Conservation (phyloP, 1,140 invertebrate species). For the Cydia fagiglandana region DNA sequence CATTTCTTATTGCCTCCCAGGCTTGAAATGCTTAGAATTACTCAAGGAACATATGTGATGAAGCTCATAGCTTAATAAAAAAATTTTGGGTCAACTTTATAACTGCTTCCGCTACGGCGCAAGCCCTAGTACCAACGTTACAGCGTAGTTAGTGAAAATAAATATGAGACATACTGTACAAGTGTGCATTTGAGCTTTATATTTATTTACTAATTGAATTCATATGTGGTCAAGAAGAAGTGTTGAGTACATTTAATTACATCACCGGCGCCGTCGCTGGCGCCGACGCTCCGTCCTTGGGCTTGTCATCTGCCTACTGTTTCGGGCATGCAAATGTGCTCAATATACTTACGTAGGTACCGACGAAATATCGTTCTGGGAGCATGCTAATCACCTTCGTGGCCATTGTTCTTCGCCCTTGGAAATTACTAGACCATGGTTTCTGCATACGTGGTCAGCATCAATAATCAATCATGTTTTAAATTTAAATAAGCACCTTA, state of each 20-base stretch:
- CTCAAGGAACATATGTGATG: too few species aligned
- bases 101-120: too few species aligned
- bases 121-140: neutral
- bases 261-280: slow-evolving; percentile 52
- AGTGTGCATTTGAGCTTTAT: too few species aligned
- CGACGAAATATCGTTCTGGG: slow-evolving; percentile 42
- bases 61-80: too few species aligned
- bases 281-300: slow-evolving; percentile 45
- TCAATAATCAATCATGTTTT: slow-evolving; percentile 43
- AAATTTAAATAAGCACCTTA: slow-evolving; percentile 2
- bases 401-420: slow-evolving; percentile 72
- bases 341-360: slow-evolving; percentile 54
- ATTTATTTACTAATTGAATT: neutral
- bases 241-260: slow-evolving; percentile 54
- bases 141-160: too few species aligned
- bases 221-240: neutral
- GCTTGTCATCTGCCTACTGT: slow-evolving; percentile 42
- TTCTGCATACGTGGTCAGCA: slow-evolving; percentile 58
- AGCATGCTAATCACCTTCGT: slow-evolving; percentile 70
- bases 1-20: too few species aligned
- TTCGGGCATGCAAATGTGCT: slow-evolving; percentile 72
- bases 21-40: too few species aligned
- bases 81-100: too few species aligned
- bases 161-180: too few species aligned
- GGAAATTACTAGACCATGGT: slow-evolving; percentile 58